phyloP scores from a whole-genome alignment of 2,113 vertebrate species.

The Maccullochella peelii region DNA sequence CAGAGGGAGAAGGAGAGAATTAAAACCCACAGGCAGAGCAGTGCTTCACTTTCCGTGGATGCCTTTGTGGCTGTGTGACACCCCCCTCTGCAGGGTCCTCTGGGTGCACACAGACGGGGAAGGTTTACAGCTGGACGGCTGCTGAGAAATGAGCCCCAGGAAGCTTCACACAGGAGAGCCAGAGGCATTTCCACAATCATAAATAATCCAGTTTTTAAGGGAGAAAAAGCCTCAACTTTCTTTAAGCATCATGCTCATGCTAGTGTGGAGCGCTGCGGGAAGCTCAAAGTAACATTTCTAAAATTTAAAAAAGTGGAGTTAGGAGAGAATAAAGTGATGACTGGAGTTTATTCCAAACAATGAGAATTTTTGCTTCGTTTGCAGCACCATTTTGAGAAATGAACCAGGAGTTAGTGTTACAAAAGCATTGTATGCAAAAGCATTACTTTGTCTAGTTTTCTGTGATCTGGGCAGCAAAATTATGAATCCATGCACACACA shows the following conservation, averaged over 20 bases:
- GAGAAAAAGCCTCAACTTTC: conserved; percentile 25
- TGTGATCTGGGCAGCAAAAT: not conserved
- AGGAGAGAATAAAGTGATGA: conserved; percentile 27
- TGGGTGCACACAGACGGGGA: conserved; percentile 30
- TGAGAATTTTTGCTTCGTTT: not conserved
- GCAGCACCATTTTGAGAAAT: not conserved
- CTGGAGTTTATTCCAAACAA: conserved; percentile 24
- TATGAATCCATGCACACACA: not conserved
- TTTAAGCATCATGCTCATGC: not conserved
- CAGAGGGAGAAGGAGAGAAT: conserved; percentile 1
- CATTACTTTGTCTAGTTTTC: not conserved
- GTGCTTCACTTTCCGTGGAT: not conserved
- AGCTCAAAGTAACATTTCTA: not conserved
- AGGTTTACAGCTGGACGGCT: conserved; percentile 70
- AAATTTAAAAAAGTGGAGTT: not conserved
- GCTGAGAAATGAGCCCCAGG: conserved; percentile 60
- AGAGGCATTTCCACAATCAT: conserved; percentile 75
- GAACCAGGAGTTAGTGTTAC: not conserved
- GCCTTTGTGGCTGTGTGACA: conserved; percentile 20
- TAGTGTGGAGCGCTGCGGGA: conserved; percentile 3
- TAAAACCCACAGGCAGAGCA: conserved; percentile 25
- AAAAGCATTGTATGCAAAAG: conserved; percentile 6
- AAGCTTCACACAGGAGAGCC: conserved; percentile 51
- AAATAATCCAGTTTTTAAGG: conserved; percentile 62
- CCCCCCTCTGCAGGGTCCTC: conserved; percentile 52